A percentile compares a stretch with the other conserved stretches of the same genome.
phyloP scores from a whole-genome alignment of 2,797 vertebrate species.

The Poecilia picta region DNA sequence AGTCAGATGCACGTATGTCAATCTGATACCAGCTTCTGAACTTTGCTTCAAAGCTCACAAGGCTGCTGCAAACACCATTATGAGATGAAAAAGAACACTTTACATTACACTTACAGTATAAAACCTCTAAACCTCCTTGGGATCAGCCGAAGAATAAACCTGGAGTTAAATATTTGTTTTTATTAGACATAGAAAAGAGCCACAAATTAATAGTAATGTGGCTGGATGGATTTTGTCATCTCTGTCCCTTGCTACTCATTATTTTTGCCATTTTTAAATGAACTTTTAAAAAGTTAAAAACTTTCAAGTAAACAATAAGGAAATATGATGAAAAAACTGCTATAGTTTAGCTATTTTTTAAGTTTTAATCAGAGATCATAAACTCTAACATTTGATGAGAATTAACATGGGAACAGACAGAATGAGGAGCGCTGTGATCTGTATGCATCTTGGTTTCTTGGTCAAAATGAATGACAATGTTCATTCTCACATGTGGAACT shows the following conservation, averaged over 20 bases:
- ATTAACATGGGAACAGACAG: neutral
- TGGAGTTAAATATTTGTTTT: neutral
- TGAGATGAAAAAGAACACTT: neutral
- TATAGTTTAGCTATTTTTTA: neutral
- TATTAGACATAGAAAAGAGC: neutral
- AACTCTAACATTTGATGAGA: neutral
- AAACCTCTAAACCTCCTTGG: neutral
- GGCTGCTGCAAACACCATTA: neutral
- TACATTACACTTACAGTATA: neutral
- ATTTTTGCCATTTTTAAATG: neutral
- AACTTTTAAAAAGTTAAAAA: neutral
- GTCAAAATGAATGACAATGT: neutral
- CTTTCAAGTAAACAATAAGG: neutral
- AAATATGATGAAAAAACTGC: neutral
- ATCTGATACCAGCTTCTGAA: neutral
- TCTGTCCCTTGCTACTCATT: neutral
- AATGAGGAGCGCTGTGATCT: neutral
- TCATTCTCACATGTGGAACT: neutral
- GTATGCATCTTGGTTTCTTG: neutral
- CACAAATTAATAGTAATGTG: neutral
- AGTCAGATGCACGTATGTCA: neutral
- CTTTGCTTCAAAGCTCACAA: neutral
- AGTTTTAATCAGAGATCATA: neutral
- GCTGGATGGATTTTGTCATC: too few relatives aligned
- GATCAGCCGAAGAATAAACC: neutral